Evolutionary conservation across 2,888 invertebrate species (phyloP).

Genomic region (Lutraria lutraria): DNA sequence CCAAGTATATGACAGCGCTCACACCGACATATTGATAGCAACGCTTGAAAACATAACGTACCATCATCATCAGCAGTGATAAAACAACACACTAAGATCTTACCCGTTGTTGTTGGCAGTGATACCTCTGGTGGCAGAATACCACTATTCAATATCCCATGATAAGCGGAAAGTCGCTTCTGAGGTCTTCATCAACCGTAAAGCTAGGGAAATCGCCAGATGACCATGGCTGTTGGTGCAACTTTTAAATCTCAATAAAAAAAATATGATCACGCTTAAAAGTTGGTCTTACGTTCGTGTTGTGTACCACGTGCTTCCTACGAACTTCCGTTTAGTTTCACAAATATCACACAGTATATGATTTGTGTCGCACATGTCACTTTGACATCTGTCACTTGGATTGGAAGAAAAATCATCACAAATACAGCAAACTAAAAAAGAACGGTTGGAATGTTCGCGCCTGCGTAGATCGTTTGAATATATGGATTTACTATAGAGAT

Average conservation of each 20-base stretch:
- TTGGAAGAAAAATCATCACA: conserved; percentile 53
- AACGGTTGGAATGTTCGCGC: not conserved
- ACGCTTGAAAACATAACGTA: not conserved
- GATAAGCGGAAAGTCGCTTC: too few species aligned
- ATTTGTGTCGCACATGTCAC: conserved; percentile 29
- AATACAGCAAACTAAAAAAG: conserved; percentile 51
- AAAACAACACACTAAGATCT: too few species aligned
- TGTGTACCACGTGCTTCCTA: conserved; percentile 15
- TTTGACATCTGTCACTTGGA: conserved; percentile 29
- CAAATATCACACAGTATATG: conserved; percentile 45
- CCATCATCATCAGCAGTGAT: not conserved
- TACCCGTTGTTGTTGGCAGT: too few species aligned
- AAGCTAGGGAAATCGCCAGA: not conserved
- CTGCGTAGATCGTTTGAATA: too few species aligned
- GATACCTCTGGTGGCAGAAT: too few species aligned
- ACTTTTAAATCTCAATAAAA: not conserved
- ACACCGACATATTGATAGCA: too few species aligned
- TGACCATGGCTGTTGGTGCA: not conserved
- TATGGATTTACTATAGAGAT: too few species aligned
- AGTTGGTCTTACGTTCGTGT: conserved; percentile 29
- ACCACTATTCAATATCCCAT: too few species aligned
- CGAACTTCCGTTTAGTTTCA: conserved; percentile 31
- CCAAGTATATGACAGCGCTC: too few species aligned
- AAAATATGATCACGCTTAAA: not conserved
- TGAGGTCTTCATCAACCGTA: not conserved